A percentile compares a stretch with the other conserved stretches of the same genome.
Conservation (phyloP, 2,888 invertebrate species). For the Gordius sp. region DNA sequence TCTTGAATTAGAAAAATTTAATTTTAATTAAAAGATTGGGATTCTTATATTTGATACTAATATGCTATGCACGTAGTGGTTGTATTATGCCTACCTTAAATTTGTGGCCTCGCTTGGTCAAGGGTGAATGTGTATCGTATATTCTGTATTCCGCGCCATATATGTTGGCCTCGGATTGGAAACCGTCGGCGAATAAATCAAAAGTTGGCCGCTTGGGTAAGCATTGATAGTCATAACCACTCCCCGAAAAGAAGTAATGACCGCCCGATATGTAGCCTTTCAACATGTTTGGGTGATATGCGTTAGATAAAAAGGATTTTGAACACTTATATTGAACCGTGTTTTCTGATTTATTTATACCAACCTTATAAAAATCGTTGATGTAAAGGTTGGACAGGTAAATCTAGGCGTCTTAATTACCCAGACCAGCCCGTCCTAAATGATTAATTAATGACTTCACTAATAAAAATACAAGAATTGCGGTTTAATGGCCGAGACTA, state of each 20-base stretch:
- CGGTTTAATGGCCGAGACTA: no score
- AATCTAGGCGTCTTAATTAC: no score
- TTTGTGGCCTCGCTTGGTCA: conserved; percentile 11
- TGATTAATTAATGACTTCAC: background rate
- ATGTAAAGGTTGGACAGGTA: no score
- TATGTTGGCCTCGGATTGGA: conserved; percentile 14
- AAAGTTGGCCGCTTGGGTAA: background rate
- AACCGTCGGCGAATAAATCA: conserved; percentile 1
- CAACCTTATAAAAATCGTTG: no score
- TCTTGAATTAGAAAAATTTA: no score
- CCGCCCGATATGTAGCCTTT: conserved; percentile 13
- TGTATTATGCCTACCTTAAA: conserved; percentile 10
- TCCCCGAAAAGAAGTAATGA: conserved; percentile 15
- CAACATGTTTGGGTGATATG: background rate
- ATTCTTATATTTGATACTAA: no score
- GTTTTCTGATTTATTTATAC: no score
- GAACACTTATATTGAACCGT: no score
- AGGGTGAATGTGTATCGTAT: conserved; percentile 11
- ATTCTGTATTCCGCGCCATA: conserved; percentile 14
- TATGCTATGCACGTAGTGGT: no score
- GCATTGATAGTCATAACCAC: conserved; percentile 12
- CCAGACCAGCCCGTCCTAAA: no score
- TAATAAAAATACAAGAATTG: background rate
- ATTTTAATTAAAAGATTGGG: no score
- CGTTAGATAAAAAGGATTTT: no score